Evolutionary conservation across 1,140 invertebrate genomes (phyloP).

Genomic region (Lepidostoma basale): DNA sequence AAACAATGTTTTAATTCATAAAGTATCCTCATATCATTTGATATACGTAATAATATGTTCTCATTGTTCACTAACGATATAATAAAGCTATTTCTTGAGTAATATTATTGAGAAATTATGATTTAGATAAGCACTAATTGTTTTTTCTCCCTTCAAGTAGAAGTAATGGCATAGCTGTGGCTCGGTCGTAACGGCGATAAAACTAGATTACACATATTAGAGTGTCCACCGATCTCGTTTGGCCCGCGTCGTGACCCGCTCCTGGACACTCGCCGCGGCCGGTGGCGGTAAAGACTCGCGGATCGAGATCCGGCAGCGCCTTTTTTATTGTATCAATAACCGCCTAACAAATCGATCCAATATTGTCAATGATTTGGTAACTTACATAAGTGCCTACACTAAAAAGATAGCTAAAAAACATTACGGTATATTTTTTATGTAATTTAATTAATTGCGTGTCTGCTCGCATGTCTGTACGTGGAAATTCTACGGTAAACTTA

Average conservation of each 20-base stretch:
- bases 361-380: constrained; percentile 9
- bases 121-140: constrained; percentile 24
- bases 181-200: constrained; percentile 13
- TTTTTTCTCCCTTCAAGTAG: constrained; percentile 23
- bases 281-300: not conserved
- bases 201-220: constrained; percentile 34
- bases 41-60: no score
- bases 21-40: no score
- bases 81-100: no score
- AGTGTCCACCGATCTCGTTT: constrained; percentile 37
- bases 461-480: no score
- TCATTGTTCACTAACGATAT: no score
- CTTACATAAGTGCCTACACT: no score
- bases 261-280: constrained; percentile 35
- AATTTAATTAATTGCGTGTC: no score
- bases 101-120: constrained; percentile 28
- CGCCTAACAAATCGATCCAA: constrained; percentile 28
- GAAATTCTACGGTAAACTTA: no score
- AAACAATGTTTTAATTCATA: no score
- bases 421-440: no score
- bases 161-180: not conserved
- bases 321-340: constrained; percentile 40
- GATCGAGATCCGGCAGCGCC: constrained; percentile 37
- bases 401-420: no score
- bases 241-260: constrained; percentile 33